Percentiles rank a stretch among this genome's conserved stretches.
Conservation (phyloP, 2,888 invertebrate genomes). For the Oscheius sp. region DNA sequence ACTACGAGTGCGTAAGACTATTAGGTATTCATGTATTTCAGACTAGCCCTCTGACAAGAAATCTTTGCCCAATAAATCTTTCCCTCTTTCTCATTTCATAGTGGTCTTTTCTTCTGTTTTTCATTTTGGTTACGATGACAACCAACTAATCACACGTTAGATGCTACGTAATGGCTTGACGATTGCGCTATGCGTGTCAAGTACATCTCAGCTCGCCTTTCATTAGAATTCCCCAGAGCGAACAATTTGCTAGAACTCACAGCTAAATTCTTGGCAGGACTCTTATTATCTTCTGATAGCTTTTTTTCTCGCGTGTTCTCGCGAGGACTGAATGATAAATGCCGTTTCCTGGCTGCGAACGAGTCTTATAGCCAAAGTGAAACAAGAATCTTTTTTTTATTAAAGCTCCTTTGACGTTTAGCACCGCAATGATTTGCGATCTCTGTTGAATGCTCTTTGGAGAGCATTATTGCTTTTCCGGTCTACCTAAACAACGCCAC, state of each 20-base stretch:
- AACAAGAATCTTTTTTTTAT: neutral
- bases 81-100: neutral
- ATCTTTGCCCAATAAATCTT: too few relatives aligned
- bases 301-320: neutral
- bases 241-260: conserved; percentile 31
- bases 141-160: too few relatives aligned
- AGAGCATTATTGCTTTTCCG: conserved; percentile 30
- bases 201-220: conserved; percentile 28
- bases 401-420: neutral
- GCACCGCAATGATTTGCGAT: conserved; percentile 14
- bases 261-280: conserved; percentile 6
- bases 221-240: conserved; percentile 28
- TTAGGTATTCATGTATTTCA: too few relatives aligned
- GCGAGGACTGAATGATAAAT: neutral
- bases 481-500: conserved; percentile 28
- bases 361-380: neutral
- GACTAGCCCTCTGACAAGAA: too few relatives aligned
- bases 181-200: conserved; percentile 30
- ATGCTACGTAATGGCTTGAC: conserved; percentile 22
- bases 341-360: neutral
- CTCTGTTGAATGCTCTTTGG: conserved; percentile 27
- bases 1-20: too few relatives aligned
- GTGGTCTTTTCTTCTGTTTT: neutral
- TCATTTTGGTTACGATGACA: conserved; percentile 11
- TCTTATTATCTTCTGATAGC: neutral